Percentiles rank a stretch among this genome's conserved stretches.
These are phyloP conservation scores for Myocastor coypus DNA, from an alignment of 2,113 vertebrate species.

Conservation along the genomic window DNA sequence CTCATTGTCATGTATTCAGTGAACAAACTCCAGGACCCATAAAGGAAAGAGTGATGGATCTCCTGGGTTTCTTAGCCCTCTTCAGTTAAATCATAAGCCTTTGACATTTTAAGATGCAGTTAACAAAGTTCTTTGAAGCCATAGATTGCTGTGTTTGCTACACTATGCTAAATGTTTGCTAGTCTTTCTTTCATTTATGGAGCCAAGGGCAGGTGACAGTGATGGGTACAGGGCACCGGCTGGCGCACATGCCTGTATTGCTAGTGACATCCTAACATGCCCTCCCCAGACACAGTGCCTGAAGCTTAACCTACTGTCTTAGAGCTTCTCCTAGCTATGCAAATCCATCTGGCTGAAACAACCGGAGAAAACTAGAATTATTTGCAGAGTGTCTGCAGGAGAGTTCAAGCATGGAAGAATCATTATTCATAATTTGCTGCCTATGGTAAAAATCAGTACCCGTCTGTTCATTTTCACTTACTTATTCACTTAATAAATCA, in stretches of 20 bases:
- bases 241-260: not conserved
- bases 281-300: not conserved
- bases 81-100: slow-evolving; percentile 36
- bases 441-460: slow-evolving; percentile 82
- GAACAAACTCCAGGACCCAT: not conserved
- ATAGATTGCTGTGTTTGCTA: not conserved
- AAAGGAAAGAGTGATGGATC: not conserved
- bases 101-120: slow-evolving; percentile 25
- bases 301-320: slow-evolving; percentile 43
- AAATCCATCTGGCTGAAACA: slow-evolving; percentile 73
- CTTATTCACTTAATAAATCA: slow-evolving; percentile 84
- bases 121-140: not conserved
- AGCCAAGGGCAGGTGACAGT: not conserved
- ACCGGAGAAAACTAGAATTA: slow-evolving; percentile 75
- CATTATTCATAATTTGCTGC: slow-evolving; percentile 84
- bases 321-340: slow-evolving; percentile 57
- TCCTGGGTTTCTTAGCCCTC: not conserved
- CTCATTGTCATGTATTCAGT: not conserved
- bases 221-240: not conserved
- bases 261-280: not conserved
- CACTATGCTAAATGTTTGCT: slow-evolving; percentile 1
- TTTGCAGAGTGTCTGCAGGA: slow-evolving; percentile 75
- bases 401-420: slow-evolving; percentile 79
- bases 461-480: slow-evolving; percentile 83
- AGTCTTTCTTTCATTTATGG: not conserved